A percentile compares a stretch with the other conserved stretches of the same genome.
Evolutionary conservation across 1,140 invertebrate species (phyloP).

Genomic region (Heliconius congener): DNA sequence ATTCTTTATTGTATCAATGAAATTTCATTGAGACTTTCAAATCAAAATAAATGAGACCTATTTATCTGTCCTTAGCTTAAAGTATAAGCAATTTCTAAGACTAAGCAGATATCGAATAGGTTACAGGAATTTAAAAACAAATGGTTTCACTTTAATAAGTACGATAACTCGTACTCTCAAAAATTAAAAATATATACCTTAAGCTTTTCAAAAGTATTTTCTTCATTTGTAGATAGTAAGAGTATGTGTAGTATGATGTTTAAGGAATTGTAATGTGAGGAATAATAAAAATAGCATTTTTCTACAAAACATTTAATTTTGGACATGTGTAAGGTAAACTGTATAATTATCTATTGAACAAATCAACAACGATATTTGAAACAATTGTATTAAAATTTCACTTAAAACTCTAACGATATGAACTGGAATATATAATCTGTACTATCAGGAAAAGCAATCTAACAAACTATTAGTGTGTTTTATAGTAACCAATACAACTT

Average conservation of each 20-base stretch:
- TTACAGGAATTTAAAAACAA: too few relatives aligned
- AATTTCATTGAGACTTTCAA: too few relatives aligned
- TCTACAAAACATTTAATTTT: slow-evolving; percentile 29
- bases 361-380: slow-evolving; percentile 17
- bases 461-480: slow-evolving; percentile 11
- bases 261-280: not conserved
- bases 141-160: too few relatives aligned
- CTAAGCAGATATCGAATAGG: too few relatives aligned
- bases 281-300: slow-evolving; percentile 27
- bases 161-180: too few relatives aligned
- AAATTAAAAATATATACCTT: too few relatives aligned
- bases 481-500: slow-evolving; percentile 24
- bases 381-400: slow-evolving; percentile 21
- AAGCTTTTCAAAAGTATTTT: too few relatives aligned
- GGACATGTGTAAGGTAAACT: slow-evolving; percentile 26
- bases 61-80: too few relatives aligned
- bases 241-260: not conserved
- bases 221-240: too few relatives aligned
- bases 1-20: too few relatives aligned
- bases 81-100: too few relatives aligned
- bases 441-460: slow-evolving; percentile 14
- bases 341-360: slow-evolving; percentile 26
- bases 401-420: slow-evolving; percentile 31
- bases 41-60: too few relatives aligned
- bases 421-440: slow-evolving; percentile 23